These are phyloP conservation scores for Seladonia tumulorum DNA, from an alignment of 2,888 invertebrate species.

Conservation along the genomic window DNA sequence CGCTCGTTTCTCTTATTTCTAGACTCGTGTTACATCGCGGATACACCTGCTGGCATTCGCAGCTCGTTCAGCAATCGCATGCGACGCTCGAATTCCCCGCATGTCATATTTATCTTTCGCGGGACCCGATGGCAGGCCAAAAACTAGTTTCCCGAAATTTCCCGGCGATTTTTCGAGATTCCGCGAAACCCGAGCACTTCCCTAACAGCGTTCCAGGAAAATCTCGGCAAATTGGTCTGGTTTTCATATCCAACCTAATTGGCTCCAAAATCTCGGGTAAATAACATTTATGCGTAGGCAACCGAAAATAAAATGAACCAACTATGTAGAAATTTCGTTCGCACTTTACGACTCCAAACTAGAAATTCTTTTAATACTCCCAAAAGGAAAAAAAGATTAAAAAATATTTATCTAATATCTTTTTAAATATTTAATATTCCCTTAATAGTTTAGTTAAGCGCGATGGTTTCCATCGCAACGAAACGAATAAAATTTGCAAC, in stretches of 20 bases:
- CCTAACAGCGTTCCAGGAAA: background rate
- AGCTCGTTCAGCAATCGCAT: conserved; percentile 30
- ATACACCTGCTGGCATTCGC: conserved; percentile 39
- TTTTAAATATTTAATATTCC: too few relatives aligned
- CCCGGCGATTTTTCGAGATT: background rate
- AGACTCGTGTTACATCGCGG: conserved; percentile 16
- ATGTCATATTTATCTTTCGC: conserved; percentile 45
- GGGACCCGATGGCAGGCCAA: conserved; percentile 14
- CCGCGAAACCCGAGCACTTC: background rate
- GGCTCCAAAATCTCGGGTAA: background rate
- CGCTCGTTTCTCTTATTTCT: conserved; percentile 40
- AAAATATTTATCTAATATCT: too few relatives aligned
- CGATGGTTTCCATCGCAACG: too few relatives aligned
- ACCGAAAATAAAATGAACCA: too few relatives aligned
- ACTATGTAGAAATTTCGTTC: too few relatives aligned
- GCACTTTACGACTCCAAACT: too few relatives aligned
- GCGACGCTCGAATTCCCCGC: conserved; percentile 28
- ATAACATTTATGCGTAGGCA: background rate
- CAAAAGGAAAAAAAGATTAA: too few relatives aligned
- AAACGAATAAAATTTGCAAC: background rate
- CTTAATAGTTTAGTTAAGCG: too few relatives aligned
- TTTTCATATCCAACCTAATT: background rate
- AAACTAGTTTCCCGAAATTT: conserved; percentile 27
- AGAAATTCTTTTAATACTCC: too few relatives aligned
- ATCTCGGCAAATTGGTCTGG: background rate